A percentile compares a stretch with the other conserved stretches of the same genome.
Conservation (phyloP, 2,888 invertebrate genomes). For the Sylvicola cinctus region DNA sequence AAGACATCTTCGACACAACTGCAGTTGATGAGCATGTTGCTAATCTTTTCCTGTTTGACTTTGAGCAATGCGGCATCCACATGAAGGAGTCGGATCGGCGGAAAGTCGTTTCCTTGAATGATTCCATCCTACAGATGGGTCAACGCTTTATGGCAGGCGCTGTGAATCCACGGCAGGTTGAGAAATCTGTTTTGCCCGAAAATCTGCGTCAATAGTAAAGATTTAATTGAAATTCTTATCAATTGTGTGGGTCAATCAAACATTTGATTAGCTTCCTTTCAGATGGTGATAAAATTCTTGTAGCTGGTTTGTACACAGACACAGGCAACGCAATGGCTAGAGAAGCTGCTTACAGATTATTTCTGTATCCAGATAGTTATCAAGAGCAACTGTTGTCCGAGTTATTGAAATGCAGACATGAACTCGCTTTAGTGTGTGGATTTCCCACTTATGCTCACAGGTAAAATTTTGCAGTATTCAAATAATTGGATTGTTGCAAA, state of each 20-base stretch:
- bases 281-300: conserved; percentile 50
- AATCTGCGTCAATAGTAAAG: conserved; percentile 49
- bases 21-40: conserved; percentile 72
- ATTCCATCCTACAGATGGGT: conserved; percentile 63
- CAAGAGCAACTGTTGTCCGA: conserved; percentile 58
- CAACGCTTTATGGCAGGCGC: conserved; percentile 66
- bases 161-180: conserved; percentile 43
- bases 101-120: conserved; percentile 70
- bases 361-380: conserved; percentile 50
- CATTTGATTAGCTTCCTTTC: conserved; percentile 28
- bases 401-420: conserved; percentile 50
- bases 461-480: conserved; percentile 15
- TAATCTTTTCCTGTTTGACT: conserved; percentile 82
- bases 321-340: conserved; percentile 56
- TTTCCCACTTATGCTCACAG: conserved; percentile 77
- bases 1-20: conserved; percentile 42
- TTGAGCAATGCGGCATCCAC: conserved; percentile 96
- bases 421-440: conserved; percentile 72
- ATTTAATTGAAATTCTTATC: background rate
- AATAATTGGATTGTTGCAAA: conserved; percentile 1
- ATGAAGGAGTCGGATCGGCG: conserved; percentile 48
- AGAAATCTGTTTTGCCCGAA: conserved; percentile 43
- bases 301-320: conserved; percentile 69
- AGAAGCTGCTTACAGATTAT: conserved; percentile 76
- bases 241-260: background rate